A percentile compares a stretch with the other conserved stretches of the same genome.
These are phyloP conservation scores for Xestia c-nigrum DNA, from an alignment of 2,888 invertebrate species.

Conservation along the genomic window DNA sequence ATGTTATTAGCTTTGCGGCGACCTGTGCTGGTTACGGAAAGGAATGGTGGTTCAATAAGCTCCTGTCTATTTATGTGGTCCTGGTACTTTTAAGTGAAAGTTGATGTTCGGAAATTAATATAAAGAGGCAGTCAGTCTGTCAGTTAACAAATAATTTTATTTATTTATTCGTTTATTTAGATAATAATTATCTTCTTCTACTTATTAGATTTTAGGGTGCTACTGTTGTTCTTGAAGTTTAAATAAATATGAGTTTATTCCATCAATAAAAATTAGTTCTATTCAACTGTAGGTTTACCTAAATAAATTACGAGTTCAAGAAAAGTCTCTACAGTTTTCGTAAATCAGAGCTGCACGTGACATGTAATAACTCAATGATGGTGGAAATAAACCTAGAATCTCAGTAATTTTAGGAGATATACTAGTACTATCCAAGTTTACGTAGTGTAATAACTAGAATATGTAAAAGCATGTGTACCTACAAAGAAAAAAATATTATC, in stretches of 20 bases:
- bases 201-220: neutral
- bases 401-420: neutral
- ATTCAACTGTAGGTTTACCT: neutral
- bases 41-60: constrained; percentile 22
- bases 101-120: neutral
- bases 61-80: constrained; percentile 11
- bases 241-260: neutral
- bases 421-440: neutral
- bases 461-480: neutral
- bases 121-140: too few relatives aligned
- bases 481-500: neutral
- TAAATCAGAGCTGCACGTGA: neutral
- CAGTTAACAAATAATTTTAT: neutral
- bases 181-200: neutral
- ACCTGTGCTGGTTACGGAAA: constrained; percentile 15
- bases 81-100: constrained; percentile 28
- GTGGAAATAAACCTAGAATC: constrained; percentile 7
- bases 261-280: neutral
- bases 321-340: constrained; percentile 17
- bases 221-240: neutral
- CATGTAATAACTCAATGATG: constrained; percentile 19
- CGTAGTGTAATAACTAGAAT: neutral
- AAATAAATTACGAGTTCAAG: neutral
- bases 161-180: neutral
- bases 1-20: constrained; percentile 60